A percentile compares a stretch with the other conserved stretches of the same genome.
phyloP scores from a whole-genome alignment of 2,797 vertebrate species.

The Hoplostethus atlanticus region DNA sequence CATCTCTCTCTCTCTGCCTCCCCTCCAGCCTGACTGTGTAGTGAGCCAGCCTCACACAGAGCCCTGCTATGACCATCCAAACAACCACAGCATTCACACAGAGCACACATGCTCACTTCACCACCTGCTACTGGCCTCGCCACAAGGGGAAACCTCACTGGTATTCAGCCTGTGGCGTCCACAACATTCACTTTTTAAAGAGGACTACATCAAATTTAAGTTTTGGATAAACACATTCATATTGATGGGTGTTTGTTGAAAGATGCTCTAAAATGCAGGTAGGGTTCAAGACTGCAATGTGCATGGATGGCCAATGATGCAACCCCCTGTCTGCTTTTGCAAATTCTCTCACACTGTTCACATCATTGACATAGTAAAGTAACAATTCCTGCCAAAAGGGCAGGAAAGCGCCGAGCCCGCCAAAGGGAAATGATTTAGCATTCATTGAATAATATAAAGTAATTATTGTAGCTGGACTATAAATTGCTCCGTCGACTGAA shows the following conservation, averaged over 20 bases:
- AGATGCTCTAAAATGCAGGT: not conserved
- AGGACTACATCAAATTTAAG: slow-evolving; percentile 24
- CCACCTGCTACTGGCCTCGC: slow-evolving; percentile 76
- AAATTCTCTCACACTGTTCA: slow-evolving; percentile 11
- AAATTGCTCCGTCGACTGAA: slow-evolving; percentile 41
- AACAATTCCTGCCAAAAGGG: slow-evolving; percentile 33
- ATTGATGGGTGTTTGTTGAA: not conserved
- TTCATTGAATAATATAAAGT: slow-evolving; percentile 45
- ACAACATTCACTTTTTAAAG: slow-evolving; percentile 36
- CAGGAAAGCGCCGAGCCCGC: not conserved
- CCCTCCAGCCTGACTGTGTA: slow-evolving; percentile 26
- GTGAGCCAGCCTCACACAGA: slow-evolving; percentile 79
- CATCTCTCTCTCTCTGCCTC: slow-evolving; percentile 26
- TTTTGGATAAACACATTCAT: slow-evolving; percentile 11
- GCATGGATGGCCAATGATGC: not conserved
- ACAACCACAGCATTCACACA: slow-evolving; percentile 83
- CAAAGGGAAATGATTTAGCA: slow-evolving; percentile 35
- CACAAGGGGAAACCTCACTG: slow-evolving; percentile 70
- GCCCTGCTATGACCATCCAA: slow-evolving; percentile 74
- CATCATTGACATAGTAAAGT: slow-evolving; percentile 11
- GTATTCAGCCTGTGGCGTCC: slow-evolving; percentile 47
- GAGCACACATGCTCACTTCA: slow-evolving; percentile 68
- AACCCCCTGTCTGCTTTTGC: not conserved
- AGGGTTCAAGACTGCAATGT: not conserved
- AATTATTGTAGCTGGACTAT: slow-evolving; percentile 52